Conservation (phyloP, 1,140 invertebrate genomes). For the Proales similis region DNA sequence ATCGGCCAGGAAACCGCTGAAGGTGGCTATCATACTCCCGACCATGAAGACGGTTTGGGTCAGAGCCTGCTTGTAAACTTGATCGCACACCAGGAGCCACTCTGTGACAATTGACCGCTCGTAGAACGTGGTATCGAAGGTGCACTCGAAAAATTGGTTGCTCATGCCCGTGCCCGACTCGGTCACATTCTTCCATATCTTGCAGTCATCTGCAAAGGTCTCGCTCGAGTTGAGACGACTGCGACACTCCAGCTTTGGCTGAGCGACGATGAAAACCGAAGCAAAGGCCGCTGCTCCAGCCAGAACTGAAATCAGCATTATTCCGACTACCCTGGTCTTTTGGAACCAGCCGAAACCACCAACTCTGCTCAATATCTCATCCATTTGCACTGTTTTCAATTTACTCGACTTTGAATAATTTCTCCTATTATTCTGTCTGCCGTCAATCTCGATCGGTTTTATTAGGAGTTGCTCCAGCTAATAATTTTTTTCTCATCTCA, state of each 20-base stretch:
- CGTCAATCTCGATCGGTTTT: too few relatives aligned
- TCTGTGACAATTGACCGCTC: slow-evolving; percentile 5
- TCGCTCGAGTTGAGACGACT: too few relatives aligned
- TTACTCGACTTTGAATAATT: too few relatives aligned
- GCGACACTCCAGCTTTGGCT: slow-evolving; percentile 1
- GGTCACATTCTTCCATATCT: too few relatives aligned
- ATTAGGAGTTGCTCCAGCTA: too few relatives aligned
- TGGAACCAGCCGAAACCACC: not conserved
- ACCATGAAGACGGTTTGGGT: slow-evolving; percentile 21
- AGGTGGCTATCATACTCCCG: slow-evolving; percentile 13
- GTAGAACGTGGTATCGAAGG: slow-evolving; percentile 1
- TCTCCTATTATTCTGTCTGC: too few relatives aligned
- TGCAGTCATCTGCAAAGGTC: too few relatives aligned
- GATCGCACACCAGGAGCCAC: slow-evolving; percentile 8
- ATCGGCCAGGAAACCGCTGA: slow-evolving; percentile 33
- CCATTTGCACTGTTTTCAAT: too few relatives aligned
- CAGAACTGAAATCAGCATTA: slow-evolving; percentile 1
- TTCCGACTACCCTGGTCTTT: not conserved
- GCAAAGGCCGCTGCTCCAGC: not conserved
- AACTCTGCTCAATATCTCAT: not conserved
- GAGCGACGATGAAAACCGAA: not conserved
- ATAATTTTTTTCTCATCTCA: too few relatives aligned
- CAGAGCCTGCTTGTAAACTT: not conserved
- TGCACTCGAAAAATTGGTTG: too few relatives aligned
- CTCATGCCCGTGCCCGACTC: too few relatives aligned